These are phyloP conservation scores for Isurus oxyrinchus DNA, from an alignment of 2,113 vertebrate genomes.

Conservation along the genomic window DNA sequence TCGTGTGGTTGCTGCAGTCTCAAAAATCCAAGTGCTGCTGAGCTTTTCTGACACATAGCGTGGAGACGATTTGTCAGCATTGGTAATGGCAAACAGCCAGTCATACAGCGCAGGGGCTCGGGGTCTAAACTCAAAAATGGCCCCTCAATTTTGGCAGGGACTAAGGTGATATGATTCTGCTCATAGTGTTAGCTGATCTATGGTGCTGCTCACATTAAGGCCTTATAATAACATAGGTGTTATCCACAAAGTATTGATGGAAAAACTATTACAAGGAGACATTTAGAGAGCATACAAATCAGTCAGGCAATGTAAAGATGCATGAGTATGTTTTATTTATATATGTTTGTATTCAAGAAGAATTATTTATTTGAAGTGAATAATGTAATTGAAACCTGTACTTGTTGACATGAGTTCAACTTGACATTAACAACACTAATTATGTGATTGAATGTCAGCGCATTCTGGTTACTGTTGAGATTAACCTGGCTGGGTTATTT, in stretches of 20 bases:
- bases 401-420: background rate
- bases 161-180: too few relatives aligned
- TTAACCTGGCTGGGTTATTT: background rate
- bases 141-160: too few relatives aligned
- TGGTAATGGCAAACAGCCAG: background rate
- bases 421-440: constrained; percentile 24
- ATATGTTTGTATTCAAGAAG: background rate
- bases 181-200: background rate
- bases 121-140: background rate
- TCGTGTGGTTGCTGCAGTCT: too few relatives aligned
- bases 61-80: background rate
- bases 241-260: background rate
- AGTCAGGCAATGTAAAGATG: background rate
- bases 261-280: background rate
- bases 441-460: background rate
- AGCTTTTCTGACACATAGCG: background rate
- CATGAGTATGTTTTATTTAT: background rate
- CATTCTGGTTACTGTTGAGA: background rate
- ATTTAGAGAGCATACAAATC: background rate
- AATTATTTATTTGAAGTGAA: constrained; percentile 29
- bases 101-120: too few relatives aligned
- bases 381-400: constrained; percentile 13
- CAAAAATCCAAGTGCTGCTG: too few relatives aligned
- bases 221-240: background rate
- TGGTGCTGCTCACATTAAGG: background rate